phyloP scores from a whole-genome alignment of 1,140 invertebrate genomes.

The Vanessa tameamea region DNA sequence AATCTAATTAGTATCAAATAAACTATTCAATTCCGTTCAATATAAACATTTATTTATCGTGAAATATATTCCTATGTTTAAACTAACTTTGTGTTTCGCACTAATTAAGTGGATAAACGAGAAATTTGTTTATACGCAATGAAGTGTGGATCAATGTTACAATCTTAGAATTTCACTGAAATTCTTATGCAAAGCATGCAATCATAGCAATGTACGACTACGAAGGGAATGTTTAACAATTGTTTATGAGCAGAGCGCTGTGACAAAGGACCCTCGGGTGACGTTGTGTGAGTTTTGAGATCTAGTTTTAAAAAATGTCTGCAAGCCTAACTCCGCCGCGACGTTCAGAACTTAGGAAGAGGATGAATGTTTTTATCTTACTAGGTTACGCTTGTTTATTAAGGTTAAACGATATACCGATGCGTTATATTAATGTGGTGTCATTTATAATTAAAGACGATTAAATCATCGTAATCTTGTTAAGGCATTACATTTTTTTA shows the following conservation, averaged over 20 bases:
- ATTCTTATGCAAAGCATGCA: conserved; percentile 19
- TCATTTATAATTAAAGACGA: neutral
- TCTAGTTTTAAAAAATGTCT: conserved; percentile 46
- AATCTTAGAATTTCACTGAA: conserved; percentile 11
- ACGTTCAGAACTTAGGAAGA: conserved; percentile 33
- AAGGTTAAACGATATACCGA: conserved; percentile 29
- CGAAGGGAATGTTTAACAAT: conserved; percentile 57
- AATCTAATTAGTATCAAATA: too few relatives aligned
- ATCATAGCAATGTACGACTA: conserved; percentile 30
- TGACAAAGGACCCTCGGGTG: conserved; percentile 66
- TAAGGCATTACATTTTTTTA: too few relatives aligned
- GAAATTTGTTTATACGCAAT: neutral
- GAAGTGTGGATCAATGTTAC: conserved; percentile 16
- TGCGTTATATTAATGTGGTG: conserved; percentile 14
- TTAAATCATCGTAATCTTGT: neutral
- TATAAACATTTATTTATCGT: neutral
- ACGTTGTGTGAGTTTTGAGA: conserved; percentile 46
- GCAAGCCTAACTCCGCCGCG: conserved; percentile 16
- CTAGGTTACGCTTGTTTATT: conserved; percentile 37
- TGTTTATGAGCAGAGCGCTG: conserved; percentile 49
- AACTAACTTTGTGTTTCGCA: neutral
- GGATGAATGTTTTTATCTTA: conserved; percentile 36
- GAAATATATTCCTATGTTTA: neutral
- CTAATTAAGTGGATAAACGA: neutral
- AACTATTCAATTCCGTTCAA: neutral